These are phyloP conservation scores for Tringa solitaria DNA, from an alignment of 2,113 vertebrate species.

Conservation along the genomic window DNA sequence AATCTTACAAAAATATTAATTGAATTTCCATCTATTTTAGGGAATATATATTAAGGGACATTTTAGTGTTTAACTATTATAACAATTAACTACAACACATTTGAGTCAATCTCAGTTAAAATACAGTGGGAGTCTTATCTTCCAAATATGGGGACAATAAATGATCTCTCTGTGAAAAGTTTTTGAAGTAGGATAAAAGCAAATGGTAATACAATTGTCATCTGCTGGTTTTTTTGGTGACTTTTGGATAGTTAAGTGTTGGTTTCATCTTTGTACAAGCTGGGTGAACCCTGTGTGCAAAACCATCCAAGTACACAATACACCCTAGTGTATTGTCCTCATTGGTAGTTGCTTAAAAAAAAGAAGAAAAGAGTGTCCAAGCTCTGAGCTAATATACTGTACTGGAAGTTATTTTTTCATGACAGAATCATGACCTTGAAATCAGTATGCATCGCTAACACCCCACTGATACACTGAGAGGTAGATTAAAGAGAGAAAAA, in stretches of 20 bases:
- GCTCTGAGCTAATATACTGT: background rate
- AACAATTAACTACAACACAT: background rate
- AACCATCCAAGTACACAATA: background rate
- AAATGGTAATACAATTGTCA: background rate
- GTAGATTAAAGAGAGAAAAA: background rate
- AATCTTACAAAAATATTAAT: background rate
- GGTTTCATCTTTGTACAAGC: background rate
- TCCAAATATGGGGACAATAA: background rate
- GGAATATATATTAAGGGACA: background rate
- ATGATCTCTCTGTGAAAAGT: background rate
- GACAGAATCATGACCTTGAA: background rate
- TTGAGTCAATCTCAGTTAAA: background rate
- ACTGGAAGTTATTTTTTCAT: background rate
- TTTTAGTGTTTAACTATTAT: background rate
- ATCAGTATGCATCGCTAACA: background rate
- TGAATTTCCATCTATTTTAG: background rate
- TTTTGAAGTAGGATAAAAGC: background rate
- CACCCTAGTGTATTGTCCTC: background rate
- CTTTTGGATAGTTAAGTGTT: background rate
- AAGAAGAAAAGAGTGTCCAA: background rate
- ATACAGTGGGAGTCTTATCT: background rate
- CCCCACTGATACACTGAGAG: background rate
- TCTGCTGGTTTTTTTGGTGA: background rate
- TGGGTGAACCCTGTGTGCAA: background rate
- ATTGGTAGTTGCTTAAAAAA: background rate